These are phyloP conservation scores for Drosophila parabipectinata DNA, from an alignment of 1,140 invertebrate species.

Conservation along the genomic window DNA sequence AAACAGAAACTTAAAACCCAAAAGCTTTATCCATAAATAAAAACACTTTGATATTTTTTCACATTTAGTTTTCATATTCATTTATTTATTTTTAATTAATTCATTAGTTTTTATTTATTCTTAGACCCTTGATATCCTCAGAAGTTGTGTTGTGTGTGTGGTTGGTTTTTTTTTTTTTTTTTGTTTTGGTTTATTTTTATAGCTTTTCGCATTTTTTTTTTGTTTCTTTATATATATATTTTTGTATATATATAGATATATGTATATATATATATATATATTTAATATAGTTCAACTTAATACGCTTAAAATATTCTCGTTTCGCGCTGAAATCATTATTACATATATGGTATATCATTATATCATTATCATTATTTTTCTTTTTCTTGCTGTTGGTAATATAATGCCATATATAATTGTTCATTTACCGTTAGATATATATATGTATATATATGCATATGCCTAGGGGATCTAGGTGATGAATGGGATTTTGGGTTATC, in stretches of 20 bases:
- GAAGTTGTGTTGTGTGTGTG: slow-evolving; percentile 71
- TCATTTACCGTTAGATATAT: slow-evolving; percentile 44
- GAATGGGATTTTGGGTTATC: slow-evolving; percentile 32
- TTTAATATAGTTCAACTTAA: slow-evolving; percentile 44
- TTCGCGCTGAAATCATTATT: slow-evolving; percentile 52
- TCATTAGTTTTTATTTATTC: slow-evolving; percentile 81
- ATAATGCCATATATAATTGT: slow-evolving; percentile 77
- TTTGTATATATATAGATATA: slow-evolving; percentile 17
- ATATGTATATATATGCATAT: slow-evolving; percentile 54
- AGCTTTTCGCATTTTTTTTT: slow-evolving; percentile 53
- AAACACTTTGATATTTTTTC: slow-evolving; percentile 49
- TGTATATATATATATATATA: slow-evolving; percentile 29
- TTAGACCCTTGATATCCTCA: slow-evolving; percentile 82
- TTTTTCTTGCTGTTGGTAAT: slow-evolving; percentile 47
- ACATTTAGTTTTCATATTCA: slow-evolving; percentile 81
- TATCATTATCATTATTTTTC: slow-evolving; percentile 50
- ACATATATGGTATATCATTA: slow-evolving; percentile 55
- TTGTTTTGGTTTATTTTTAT: slow-evolving; percentile 69
- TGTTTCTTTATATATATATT: slow-evolving; percentile 28
- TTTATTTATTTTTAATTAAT: slow-evolving; percentile 82
- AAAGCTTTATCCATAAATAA: background rate
- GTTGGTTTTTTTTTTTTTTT: slow-evolving; percentile 17
- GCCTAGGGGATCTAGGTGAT: slow-evolving; percentile 52
- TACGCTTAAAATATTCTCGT: slow-evolving; percentile 53
- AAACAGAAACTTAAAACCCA: background rate